A percentile compares a stretch with the other conserved stretches of the same genome.
Evolutionary conservation across 2,113 vertebrate species (phyloP).

Genomic region (Cryptomyrus ogoouensis): DNA sequence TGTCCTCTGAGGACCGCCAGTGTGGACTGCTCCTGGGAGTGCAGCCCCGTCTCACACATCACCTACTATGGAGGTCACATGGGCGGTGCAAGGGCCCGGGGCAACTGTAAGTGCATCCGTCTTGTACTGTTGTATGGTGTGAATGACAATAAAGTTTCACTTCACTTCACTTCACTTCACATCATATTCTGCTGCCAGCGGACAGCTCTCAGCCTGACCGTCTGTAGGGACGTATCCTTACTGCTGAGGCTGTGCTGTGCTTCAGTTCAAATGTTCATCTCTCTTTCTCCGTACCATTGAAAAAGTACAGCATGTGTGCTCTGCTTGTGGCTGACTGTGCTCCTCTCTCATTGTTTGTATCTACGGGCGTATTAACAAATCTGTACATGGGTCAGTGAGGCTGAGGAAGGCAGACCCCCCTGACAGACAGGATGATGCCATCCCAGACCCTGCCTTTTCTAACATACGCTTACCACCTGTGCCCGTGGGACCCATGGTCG

Average conservation of each 20-base stretch:
- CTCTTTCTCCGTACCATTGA: neutral
- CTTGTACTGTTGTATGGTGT: too few species aligned
- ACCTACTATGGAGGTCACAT: conserved; percentile 38
- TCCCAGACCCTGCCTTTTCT: conserved; percentile 17
- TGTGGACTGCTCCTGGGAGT: conserved; percentile 31
- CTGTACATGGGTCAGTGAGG: conserved; percentile 17
- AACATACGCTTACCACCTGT: conserved; percentile 31
- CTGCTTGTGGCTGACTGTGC: neutral
- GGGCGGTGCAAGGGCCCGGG: conserved; percentile 19
- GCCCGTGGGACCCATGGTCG: conserved; percentile 1
- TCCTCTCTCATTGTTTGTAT: neutral
- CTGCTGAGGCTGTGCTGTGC: neutral
- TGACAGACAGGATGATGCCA: neutral
- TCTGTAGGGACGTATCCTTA: neutral
- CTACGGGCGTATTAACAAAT: neutral
- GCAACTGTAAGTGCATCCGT: neutral
- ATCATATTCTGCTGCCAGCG: neutral
- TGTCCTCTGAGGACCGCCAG: conserved; percentile 27
- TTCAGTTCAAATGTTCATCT: neutral
- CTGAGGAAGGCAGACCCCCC: conserved; percentile 6
- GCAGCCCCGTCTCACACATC: conserved; percentile 35
- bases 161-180: too few species aligned
- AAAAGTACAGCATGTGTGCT: neutral
- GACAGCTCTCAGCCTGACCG: neutral
- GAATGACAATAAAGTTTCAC: too few species aligned